These are phyloP conservation scores for Caenorhabditis sp. DNA, from an alignment of 2,888 invertebrate species.

Conservation along the genomic window DNA sequence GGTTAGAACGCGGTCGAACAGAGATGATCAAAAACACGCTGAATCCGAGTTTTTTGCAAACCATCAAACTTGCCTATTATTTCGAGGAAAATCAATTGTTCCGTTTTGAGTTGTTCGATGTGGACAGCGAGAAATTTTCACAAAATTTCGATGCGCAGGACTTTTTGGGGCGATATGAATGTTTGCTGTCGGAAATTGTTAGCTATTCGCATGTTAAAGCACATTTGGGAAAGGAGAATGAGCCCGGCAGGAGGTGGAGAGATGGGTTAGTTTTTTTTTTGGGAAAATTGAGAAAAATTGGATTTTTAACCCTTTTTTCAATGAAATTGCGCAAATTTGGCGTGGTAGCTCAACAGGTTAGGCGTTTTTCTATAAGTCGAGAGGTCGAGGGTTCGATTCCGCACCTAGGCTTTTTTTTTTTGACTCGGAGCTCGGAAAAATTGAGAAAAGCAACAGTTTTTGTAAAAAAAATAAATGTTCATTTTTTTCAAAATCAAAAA, in stretches of 20 bases:
- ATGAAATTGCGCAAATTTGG: too few species aligned
- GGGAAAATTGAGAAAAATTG: not conserved
- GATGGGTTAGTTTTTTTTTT: constrained; percentile 16
- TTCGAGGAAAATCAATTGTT: constrained; percentile 66
- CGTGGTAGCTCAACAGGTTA: too few species aligned
- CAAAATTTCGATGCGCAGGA: constrained; percentile 68
- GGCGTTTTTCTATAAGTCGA: too few species aligned
- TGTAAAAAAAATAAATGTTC: too few species aligned
- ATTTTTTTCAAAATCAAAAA: too few species aligned
- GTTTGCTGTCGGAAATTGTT: constrained; percentile 75
- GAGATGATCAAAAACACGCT: constrained; percentile 64
- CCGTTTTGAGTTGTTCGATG: constrained; percentile 68
- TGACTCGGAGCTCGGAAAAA: too few species aligned
- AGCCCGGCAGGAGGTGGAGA: constrained; percentile 24
- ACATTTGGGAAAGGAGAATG: constrained; percentile 18
- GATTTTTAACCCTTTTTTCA: too few species aligned
- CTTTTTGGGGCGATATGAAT: constrained; percentile 75
- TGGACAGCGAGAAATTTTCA: constrained; percentile 45
- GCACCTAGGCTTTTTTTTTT: too few species aligned
- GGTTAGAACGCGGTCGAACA: constrained; percentile 63
- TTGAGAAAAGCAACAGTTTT: too few species aligned
- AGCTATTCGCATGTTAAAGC: constrained; percentile 41
- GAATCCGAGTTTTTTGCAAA: constrained; percentile 63
- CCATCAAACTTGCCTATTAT: constrained; percentile 60
- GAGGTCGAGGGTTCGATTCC: too few species aligned